phyloP scores from a whole-genome alignment of 30 jellyfish, hydroid and myxozoan species.

The Chrysaora quinquecirrha region DNA sequence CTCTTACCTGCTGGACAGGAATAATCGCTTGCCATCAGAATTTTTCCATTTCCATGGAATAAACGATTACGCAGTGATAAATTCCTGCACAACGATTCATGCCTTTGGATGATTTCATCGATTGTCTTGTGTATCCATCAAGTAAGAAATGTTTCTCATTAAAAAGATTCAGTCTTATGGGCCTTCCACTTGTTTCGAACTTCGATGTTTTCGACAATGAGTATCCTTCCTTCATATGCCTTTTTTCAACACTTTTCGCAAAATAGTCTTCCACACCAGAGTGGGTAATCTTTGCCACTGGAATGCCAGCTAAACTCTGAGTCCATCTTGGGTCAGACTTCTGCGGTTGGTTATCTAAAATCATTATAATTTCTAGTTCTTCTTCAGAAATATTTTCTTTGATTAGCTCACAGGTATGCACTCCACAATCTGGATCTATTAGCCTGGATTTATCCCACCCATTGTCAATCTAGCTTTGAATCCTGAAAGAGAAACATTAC shows the following conservation, averaged over 20 bases:
- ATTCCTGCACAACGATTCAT: conserved; percentile 3
- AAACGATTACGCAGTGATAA: conserved; percentile 7
- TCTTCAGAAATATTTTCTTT: not conserved
- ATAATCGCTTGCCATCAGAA: conserved; percentile 18
- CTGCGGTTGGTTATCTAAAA: not conserved
- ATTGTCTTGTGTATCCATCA: conserved; percentile 28
- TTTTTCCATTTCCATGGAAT: not conserved
- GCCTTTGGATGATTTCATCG: conserved; percentile 8
- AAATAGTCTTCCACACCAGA: not conserved
- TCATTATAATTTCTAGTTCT: not conserved
- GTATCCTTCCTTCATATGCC: not conserved
- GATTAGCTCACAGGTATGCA: not conserved
- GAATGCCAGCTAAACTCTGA: not conserved
- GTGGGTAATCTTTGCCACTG: not conserved
- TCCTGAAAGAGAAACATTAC: not conserved
- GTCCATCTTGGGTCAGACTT: not conserved
- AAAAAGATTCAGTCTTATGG: not conserved
- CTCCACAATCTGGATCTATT: conserved; percentile 19
- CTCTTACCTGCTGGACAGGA: conserved; percentile 5
- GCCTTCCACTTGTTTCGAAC: conserved; percentile 19
- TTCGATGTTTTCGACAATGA: conserved; percentile 2
- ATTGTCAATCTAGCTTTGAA: not conserved
- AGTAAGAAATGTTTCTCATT: not conserved
- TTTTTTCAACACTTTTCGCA: not conserved
- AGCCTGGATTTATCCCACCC: not conserved